Conservation (phyloP, 2,113 vertebrate genomes). For the Pitta sordida region DNA sequence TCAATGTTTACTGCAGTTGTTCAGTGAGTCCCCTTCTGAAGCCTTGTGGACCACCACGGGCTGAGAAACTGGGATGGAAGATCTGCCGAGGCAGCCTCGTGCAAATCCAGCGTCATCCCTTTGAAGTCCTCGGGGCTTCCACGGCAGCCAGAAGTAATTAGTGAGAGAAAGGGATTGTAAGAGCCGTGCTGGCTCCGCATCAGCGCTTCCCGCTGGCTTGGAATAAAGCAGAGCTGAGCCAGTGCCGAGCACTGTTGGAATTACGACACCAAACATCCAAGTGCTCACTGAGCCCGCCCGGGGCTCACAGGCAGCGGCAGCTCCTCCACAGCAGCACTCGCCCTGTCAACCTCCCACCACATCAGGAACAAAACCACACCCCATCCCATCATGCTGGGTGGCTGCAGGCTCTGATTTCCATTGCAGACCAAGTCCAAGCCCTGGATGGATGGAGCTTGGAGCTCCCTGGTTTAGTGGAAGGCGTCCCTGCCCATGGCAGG, state of each 20-base stretch:
- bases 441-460: neutral
- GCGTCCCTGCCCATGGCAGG: neutral
- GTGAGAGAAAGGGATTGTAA: neutral
- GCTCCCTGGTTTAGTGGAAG: no score
- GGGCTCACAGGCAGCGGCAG: neutral
- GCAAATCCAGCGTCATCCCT: neutral
- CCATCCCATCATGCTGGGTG: neutral
- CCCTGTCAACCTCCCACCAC: fast-evolving
- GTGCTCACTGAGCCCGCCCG: fast-evolving
- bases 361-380: fast-evolving
- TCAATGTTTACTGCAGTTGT: constrained; percentile 6
- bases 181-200: neutral
- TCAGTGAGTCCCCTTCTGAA: neutral
- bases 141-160: constrained; percentile 47
- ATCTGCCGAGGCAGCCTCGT: neutral
- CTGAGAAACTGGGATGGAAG: neutral
- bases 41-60: constrained; percentile 15
- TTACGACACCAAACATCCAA: fast-evolving
- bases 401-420: neutral
- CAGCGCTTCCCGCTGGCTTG: neutral
- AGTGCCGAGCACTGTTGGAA: neutral
- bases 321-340: neutral
- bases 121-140: constrained; percentile 33
- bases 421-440: neutral
- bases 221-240: neutral